Evolutionary conservation across 2,888 invertebrate genomes (phyloP).

Genomic region (Orchesella flavescens): DNA sequence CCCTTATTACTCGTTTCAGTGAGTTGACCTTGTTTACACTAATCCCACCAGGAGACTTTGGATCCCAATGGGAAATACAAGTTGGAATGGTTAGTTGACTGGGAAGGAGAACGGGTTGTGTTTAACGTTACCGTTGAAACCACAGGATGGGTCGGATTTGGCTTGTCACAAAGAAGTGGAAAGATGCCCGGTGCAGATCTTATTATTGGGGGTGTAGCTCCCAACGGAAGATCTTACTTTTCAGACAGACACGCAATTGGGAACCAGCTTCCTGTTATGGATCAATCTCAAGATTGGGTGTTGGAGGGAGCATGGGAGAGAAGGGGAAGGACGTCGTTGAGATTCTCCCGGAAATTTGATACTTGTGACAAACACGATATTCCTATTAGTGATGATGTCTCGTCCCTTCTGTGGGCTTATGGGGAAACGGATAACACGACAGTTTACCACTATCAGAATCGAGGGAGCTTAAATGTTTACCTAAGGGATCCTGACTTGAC

Average conservation of each 20-base stretch:
- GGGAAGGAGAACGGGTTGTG: background rate
- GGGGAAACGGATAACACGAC: slow-evolving; percentile 22
- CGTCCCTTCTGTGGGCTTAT: slow-evolving; percentile 46
- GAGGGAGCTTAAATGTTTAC: slow-evolving; percentile 26
- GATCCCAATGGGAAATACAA: background rate
- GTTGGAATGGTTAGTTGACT: slow-evolving; percentile 7
- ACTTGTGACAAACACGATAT: background rate
- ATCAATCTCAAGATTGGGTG: background rate
- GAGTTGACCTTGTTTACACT: background rate
- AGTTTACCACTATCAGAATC: slow-evolving; percentile 42
- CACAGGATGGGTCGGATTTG: slow-evolving; percentile 27
- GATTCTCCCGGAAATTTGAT: background rate
- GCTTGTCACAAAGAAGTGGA: slow-evolving; percentile 23
- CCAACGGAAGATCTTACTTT: slow-evolving; percentile 39
- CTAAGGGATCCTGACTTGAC: slow-evolving; percentile 32
- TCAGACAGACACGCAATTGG: background rate
- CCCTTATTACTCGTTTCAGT: no score
- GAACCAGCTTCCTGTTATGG: background rate
- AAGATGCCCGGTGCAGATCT: slow-evolving; percentile 26
- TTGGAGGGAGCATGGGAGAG: background rate
- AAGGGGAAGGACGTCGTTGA: background rate
- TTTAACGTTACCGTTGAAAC: slow-evolving; percentile 29
- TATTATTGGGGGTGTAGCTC: no score
- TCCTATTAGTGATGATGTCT: background rate
- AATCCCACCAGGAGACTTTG: background rate